Conservation (phyloP, 2,888 invertebrate genomes). For the Bembecia ichneumoniformis region DNA sequence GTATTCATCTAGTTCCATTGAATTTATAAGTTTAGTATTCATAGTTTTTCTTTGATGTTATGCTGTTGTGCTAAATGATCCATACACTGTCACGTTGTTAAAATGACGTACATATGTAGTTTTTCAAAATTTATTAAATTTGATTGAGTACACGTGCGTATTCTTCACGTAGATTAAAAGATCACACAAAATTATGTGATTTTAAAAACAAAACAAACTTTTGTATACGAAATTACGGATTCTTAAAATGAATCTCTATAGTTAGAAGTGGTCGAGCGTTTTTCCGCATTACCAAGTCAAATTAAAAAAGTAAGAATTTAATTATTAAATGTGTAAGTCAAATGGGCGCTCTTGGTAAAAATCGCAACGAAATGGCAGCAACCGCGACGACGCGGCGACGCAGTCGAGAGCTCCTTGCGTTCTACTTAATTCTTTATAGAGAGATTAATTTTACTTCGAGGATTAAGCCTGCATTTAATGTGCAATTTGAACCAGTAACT, state of each 20-base stretch:
- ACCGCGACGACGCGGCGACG: constrained; percentile 4
- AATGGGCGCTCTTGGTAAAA: constrained; percentile 57
- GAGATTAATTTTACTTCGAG: not conserved
- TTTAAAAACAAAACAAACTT: no score
- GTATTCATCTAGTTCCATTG: no score
- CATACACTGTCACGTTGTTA: no score
- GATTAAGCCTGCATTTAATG: not conserved
- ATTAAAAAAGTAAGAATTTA: constrained; percentile 66
- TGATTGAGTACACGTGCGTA: no score
- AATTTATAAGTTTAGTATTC: no score
- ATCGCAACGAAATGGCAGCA: constrained; percentile 27
- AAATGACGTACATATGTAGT: no score
- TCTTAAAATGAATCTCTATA: not conserved
- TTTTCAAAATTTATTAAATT: no score
- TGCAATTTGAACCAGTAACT: no score
- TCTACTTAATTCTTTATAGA: constrained; percentile 36
- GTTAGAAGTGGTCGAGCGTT: constrained; percentile 19
- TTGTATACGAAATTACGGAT: not conserved
- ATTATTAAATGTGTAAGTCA: constrained; percentile 51
- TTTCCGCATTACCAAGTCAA: constrained; percentile 46
- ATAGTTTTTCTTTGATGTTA: no score
- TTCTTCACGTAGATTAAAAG: no score
- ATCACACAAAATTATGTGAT: no score
- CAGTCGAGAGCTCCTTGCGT: constrained; percentile 32
- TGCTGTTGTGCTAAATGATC: no score